phyloP scores from a whole-genome alignment of 2,888 invertebrate species.

The Drosophila multiciliata region DNA sequence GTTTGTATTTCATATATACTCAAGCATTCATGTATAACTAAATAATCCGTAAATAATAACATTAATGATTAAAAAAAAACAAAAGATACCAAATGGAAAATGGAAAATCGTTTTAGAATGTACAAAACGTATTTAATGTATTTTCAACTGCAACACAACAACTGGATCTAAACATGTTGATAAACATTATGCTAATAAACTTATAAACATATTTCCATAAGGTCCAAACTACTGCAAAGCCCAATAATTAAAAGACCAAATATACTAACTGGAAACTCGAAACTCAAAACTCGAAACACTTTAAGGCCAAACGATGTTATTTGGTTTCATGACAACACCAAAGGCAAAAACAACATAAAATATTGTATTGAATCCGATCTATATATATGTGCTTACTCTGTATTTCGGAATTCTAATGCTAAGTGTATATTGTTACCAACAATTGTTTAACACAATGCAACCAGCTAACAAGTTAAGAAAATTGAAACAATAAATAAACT shows the following conservation, averaged over 20 bases:
- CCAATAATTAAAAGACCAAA: conserved; percentile 48
- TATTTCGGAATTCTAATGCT: conserved; percentile 38
- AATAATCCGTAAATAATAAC: conserved; percentile 11
- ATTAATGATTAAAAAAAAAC: not conserved
- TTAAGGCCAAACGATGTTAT: conserved; percentile 65
- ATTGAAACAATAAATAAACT: conserved; percentile 71
- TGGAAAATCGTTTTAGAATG: conserved; percentile 14
- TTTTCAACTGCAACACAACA: conserved; percentile 23
- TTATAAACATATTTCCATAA: conserved; percentile 31
- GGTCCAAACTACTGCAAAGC: conserved; percentile 39
- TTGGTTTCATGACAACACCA: conserved; percentile 72
- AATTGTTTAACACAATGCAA: conserved; percentile 35
- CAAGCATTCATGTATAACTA: conserved; percentile 7
- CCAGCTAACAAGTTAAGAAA: conserved; percentile 51
- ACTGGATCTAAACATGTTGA: conserved; percentile 21
- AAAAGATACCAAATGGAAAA: not conserved
- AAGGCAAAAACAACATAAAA: conserved; percentile 8
- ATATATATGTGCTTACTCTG: conserved; percentile 36
- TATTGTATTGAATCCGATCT: conserved; percentile 33
- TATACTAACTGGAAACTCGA: conserved; percentile 36
- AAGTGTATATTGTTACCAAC: conserved; percentile 26
- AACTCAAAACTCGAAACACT: conserved; percentile 32
- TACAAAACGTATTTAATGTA: conserved; percentile 38
- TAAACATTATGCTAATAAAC: conserved; percentile 28
- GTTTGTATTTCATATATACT: conserved; percentile 4